Conservation (phyloP, 2,113 vertebrate species). For the Phyllostomus hastatus region DNA sequence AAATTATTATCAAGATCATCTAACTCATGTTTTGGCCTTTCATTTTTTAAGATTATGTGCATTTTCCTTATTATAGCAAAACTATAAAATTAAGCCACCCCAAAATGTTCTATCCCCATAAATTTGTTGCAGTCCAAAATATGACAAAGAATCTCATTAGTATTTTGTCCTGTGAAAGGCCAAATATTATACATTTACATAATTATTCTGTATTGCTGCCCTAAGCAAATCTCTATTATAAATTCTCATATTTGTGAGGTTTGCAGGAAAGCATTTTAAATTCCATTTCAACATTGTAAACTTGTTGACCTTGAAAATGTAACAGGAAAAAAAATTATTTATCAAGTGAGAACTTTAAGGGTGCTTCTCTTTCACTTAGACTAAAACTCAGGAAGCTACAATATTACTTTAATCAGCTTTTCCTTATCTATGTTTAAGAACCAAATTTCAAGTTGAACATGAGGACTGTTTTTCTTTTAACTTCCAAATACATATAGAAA, state of each 20-base stretch:
- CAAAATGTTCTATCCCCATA: not conserved
- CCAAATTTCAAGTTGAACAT: not conserved
- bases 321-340: not conserved
- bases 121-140: not conserved
- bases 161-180: not conserved
- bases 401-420: not conserved
- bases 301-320: not conserved
- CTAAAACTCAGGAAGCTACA: not conserved
- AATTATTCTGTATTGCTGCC: not conserved
- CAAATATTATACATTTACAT: not conserved
- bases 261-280: conserved; percentile 21
- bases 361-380: not conserved
- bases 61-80: not conserved
- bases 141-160: not conserved
- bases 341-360: not conserved
- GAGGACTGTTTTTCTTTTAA: not conserved
- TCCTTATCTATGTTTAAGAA: not conserved
- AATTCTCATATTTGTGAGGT: not conserved
- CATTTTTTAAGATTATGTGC: not conserved
- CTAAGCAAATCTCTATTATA: not conserved
- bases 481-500: not conserved
- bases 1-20: not conserved
- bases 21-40: not conserved
- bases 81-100: not conserved
- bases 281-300: not conserved